A percentile compares a stretch with the other conserved stretches of the same genome.
Conservation (phyloP, 1,140 invertebrate genomes). For the Lycorma delicatula region DNA sequence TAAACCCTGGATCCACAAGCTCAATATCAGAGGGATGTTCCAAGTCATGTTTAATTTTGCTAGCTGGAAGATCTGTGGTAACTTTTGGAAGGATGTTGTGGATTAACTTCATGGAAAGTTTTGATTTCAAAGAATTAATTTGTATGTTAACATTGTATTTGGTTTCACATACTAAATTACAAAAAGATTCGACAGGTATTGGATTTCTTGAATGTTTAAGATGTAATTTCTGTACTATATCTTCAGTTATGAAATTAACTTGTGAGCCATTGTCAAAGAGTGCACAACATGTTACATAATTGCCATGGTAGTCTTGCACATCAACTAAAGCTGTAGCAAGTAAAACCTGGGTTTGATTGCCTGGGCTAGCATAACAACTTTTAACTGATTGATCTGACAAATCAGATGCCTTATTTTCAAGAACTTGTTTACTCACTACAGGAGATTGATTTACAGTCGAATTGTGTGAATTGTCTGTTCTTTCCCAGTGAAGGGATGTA, state of each 20-base stretch:
- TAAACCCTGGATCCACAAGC: no score
- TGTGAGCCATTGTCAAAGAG: background rate
- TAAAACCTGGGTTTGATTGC: background rate
- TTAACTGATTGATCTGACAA: background rate
- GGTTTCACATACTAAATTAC: background rate
- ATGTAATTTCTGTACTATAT: background rate
- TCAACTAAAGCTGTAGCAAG: background rate
- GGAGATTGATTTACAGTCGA: background rate
- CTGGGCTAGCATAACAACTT: background rate
- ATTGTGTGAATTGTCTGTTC: background rate
- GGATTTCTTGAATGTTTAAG: background rate
- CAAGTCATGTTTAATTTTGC: no score
- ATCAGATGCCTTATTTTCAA: background rate
- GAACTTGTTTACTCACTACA: background rate
- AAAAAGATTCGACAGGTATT: background rate
- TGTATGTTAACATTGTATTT: no score
- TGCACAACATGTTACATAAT: background rate
- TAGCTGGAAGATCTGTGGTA: no score
- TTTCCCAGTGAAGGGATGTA: background rate
- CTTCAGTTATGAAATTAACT: background rate
- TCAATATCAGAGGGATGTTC: no score
- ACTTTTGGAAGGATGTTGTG: no score
- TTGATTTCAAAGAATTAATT: no score
- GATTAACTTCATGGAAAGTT: no score
- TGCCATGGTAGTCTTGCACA: background rate